Percentiles rank a stretch among this genome's conserved stretches.
phyloP scores from a whole-genome alignment of 2,113 vertebrate species.

The Eudyptes chrysolophus region DNA sequence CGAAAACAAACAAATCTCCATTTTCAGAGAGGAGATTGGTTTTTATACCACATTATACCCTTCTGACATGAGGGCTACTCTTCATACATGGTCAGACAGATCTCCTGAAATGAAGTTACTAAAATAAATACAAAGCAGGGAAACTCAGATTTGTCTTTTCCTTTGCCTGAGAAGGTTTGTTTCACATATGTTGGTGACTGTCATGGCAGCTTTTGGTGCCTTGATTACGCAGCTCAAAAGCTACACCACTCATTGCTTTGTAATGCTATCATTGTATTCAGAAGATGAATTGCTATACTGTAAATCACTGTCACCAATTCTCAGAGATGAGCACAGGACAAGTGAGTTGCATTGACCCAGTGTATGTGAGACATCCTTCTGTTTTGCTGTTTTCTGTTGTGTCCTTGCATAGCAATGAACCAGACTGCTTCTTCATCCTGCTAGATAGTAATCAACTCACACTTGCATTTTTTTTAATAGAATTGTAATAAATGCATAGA shows the following conservation, averaged over 20 bases:
- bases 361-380: background rate
- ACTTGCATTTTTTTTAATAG: background rate
- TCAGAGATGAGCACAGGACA: background rate
- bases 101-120: background rate
- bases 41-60: background rate
- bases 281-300: background rate
- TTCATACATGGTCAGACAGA: background rate
- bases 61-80: background rate
- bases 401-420: background rate
- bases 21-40: background rate
- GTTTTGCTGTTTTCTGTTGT: background rate
- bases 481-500: slow-evolving; percentile 46
- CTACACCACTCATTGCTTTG: background rate
- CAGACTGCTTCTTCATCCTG: background rate
- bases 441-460: background rate
- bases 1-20: background rate
- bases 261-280: background rate
- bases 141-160: background rate
- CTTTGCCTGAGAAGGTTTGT: background rate
- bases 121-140: background rate
- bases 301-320: background rate
- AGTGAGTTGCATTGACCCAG: background rate
- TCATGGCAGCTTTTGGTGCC: background rate
- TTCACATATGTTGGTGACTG: background rate
- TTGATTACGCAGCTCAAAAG: background rate